phyloP scores from a whole-genome alignment of 2,888 invertebrate species.

The Drosophila eohydei region DNA sequence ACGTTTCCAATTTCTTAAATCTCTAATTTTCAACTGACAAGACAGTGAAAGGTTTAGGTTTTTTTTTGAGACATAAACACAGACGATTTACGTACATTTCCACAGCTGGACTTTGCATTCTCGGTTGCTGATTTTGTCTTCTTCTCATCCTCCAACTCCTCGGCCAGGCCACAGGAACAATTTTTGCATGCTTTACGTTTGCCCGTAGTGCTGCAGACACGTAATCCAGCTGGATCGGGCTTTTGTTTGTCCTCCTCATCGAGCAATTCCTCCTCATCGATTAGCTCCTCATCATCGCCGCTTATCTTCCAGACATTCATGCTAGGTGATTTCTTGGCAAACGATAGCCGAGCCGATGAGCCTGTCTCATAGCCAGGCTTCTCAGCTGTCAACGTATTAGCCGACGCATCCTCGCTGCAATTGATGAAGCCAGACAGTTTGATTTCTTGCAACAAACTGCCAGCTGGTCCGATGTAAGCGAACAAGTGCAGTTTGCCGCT shows the following conservation, averaged over 20 bases:
- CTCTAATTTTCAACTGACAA: not conserved
- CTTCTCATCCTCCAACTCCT: conserved; percentile 91
- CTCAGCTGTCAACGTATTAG: conserved; percentile 85
- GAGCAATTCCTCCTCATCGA: conserved; percentile 94
- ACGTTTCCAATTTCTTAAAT: not conserved
- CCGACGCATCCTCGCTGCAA: conserved; percentile 67
- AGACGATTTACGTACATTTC: conserved; percentile 90
- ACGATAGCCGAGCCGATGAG: conserved; percentile 87
- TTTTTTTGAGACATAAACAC: not conserved
- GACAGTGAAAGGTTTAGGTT: not conserved
- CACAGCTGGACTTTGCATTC: conserved; percentile 95
- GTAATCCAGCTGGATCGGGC: conserved; percentile 93
- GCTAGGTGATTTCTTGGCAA: conserved; percentile 73
- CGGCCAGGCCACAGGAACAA: conserved; percentile 98
- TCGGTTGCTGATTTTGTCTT: conserved; percentile 79
- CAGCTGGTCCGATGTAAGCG: conserved; percentile 84
- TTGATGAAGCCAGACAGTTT: conserved; percentile 88
- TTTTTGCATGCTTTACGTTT: conserved; percentile 99
- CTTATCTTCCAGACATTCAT: conserved; percentile 91
- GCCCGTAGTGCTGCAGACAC: conserved; percentile 94
- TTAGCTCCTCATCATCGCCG: conserved; percentile 88
- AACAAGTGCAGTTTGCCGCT: conserved; percentile 87
- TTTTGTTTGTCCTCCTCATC: conserved; percentile 95
- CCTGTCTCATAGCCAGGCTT: conserved; percentile 91
- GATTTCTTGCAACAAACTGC: conserved; percentile 85